Conservation (phyloP, 2,888 invertebrate species). For the Hofmannophila pseudospretella region DNA sequence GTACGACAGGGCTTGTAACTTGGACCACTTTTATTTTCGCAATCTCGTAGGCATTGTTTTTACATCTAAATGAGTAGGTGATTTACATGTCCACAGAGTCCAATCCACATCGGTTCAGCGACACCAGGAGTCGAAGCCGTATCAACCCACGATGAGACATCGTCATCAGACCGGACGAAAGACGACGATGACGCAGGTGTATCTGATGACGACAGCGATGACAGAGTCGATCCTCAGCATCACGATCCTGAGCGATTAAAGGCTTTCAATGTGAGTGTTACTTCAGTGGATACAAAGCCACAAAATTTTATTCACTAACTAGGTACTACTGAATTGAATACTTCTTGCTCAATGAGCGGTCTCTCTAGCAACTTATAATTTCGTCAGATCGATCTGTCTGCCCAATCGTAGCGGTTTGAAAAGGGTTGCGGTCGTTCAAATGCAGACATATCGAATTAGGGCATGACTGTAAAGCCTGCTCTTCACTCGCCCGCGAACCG, state of each 20-base stretch:
- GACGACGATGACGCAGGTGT: slow-evolving; percentile 82
- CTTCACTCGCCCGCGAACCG: no score
- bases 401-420: no score
- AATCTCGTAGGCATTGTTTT: neutral
- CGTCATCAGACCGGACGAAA: slow-evolving; percentile 92
- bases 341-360: no score
- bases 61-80: no score
- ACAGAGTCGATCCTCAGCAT: slow-evolving; percentile 91
- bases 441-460: no score
- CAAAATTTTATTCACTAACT: neutral
- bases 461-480: no score
- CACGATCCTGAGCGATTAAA: slow-evolving; percentile 96
- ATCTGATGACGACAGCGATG: slow-evolving; percentile 93
- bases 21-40: neutral
- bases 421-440: no score
- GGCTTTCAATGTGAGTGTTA: slow-evolving; percentile 91
- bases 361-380: no score
- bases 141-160: slow-evolving; percentile 90
- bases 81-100: slow-evolving; percentile 75
- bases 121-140: slow-evolving; percentile 71
- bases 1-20: neutral
- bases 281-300: neutral
- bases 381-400: no score
- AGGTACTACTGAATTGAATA: neutral
- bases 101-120: slow-evolving; percentile 78